These are phyloP conservation scores for Leptestheria dahalacensis DNA, from an alignment of 1,140 invertebrate genomes.

Conservation along the genomic window DNA sequence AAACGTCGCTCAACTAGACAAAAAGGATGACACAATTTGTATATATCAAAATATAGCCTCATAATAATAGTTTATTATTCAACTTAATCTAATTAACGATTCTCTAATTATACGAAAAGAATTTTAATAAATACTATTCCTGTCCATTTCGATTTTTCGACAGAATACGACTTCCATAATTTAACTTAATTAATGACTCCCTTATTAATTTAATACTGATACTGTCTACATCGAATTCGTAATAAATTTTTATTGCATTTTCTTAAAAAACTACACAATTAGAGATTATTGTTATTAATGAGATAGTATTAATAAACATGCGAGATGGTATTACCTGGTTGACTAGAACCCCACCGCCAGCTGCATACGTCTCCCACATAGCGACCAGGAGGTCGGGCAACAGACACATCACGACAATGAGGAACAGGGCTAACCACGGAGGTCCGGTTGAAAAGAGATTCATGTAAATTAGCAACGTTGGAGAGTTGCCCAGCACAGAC, in stretches of 20 bases:
- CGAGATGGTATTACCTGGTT: constrained; percentile 7
- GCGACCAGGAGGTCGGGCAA: constrained; percentile 38
- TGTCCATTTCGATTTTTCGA: neutral
- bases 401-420: constrained; percentile 38
- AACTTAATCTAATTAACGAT: neutral
- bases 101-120: neutral
- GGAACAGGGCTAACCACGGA: constrained; percentile 42
- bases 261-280: neutral
- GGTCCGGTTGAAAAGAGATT: constrained; percentile 38
- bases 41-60: neutral
- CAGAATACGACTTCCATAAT: neutral
- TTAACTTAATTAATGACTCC: neutral
- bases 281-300: neutral
- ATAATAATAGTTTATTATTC: neutral
- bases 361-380: constrained; percentile 16
- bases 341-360: constrained; percentile 9
- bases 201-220: too few species aligned
- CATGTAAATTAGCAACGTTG: constrained; percentile 41
- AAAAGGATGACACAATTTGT: neutral
- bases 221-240: neutral
- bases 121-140: neutral
- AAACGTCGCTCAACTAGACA: too few species aligned
- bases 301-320: neutral
- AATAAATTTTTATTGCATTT: neutral
- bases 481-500: constrained; percentile 16